These are phyloP conservation scores for Aphelenchoides bicaudatus DNA, from an alignment of 2,888 invertebrate species.

Conservation along the genomic window DNA sequence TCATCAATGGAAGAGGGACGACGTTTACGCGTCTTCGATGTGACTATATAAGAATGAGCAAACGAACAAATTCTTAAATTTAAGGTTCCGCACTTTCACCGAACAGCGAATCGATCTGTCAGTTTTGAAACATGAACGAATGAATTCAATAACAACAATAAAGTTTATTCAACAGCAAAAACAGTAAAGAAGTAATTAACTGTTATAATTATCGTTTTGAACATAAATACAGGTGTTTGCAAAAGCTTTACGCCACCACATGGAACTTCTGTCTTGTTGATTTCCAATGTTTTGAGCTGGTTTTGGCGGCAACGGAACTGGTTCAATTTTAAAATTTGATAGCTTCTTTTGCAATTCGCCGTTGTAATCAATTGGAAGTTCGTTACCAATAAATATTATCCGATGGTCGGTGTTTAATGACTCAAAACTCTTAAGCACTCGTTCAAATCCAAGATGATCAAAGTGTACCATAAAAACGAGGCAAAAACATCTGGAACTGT, in stretches of 20 bases:
- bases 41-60: no score
- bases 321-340: background rate
- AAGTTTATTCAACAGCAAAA: no score
- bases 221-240: conserved; percentile 3
- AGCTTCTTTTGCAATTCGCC: background rate
- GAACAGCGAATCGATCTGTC: no score
- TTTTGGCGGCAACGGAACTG: background rate
- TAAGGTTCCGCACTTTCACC: no score
- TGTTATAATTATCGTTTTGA: no score
- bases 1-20: no score
- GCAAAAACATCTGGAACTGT: no score
- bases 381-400: conserved; percentile 3
- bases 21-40: no score
- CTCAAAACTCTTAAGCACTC: conserved; percentile 1
- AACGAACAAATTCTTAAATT: no score
- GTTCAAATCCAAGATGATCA: conserved; percentile 12
- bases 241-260: background rate
- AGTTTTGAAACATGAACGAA: no score
- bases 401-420: background rate
- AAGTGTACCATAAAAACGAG: conserved; percentile 9
- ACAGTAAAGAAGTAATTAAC: no score
- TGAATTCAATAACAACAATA: no score
- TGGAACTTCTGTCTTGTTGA: background rate
- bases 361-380: background rate
- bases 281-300: background rate